Percentiles rank a stretch among this genome's conserved stretches.
These are phyloP conservation scores for Centropus bengalensis DNA, from an alignment of 2,113 vertebrate genomes.

Conservation along the genomic window DNA sequence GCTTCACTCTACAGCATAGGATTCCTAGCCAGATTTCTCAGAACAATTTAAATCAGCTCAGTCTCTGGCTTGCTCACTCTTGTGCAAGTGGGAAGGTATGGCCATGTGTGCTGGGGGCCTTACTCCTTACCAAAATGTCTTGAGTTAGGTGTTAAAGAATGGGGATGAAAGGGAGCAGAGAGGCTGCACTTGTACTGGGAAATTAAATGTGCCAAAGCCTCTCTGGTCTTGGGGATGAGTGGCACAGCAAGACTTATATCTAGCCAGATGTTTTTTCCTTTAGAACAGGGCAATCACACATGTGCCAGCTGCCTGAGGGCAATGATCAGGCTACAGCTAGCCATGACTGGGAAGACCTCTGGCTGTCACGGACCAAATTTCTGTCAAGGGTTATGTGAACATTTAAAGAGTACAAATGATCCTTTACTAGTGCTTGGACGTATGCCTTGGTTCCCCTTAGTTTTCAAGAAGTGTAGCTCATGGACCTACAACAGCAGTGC, in stretches of 20 bases:
- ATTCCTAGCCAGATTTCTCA: constrained; percentile 35
- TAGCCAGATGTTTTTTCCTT: background rate
- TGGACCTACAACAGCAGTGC: background rate
- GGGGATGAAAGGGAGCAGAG: background rate
- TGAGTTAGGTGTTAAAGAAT: background rate
- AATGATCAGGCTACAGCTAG: background rate
- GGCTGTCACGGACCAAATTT: background rate
- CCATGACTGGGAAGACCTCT: background rate
- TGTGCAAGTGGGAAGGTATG: background rate
- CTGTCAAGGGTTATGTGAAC: background rate
- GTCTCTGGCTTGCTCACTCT: background rate
- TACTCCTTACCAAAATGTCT: background rate
- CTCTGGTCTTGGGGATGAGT: background rate
- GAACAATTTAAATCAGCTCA: constrained; percentile 8
- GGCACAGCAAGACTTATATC: background rate
- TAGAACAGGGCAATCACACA: background rate
- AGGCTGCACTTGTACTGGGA: background rate
- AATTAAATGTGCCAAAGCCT: background rate
- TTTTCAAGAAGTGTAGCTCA: background rate
- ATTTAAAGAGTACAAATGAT: background rate
- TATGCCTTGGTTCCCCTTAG: background rate
- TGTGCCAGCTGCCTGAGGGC: background rate
- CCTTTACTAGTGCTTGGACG: constrained; percentile 5
- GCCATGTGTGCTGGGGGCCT: background rate
- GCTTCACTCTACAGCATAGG: background rate